Conservation (phyloP, 2,113 vertebrate species). For the Lates calcarifer region DNA sequence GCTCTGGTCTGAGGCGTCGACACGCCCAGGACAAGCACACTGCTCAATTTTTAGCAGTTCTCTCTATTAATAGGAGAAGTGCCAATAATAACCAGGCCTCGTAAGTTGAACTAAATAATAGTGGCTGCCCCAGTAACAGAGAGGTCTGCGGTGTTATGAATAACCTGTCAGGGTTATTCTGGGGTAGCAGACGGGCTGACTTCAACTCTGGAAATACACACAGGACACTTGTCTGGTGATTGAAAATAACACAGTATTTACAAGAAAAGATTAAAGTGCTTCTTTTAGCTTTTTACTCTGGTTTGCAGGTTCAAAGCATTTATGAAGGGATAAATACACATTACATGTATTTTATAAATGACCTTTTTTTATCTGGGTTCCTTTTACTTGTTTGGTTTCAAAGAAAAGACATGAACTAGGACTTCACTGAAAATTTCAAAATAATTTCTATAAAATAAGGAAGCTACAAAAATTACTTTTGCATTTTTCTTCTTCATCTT, state of each 20-base stretch:
- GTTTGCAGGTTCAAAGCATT: not conserved
- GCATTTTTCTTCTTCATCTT: not conserved
- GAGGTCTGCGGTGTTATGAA: slow-evolving; percentile 65
- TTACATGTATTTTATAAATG: not conserved
- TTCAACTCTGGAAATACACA: slow-evolving; percentile 68
- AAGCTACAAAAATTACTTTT: not conserved
- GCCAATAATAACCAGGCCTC: slow-evolving; percentile 80
- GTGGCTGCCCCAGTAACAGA: slow-evolving; percentile 78
- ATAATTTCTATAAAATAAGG: not conserved
- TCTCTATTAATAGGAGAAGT: slow-evolving; percentile 81
- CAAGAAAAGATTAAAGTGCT: slow-evolving; percentile 51
- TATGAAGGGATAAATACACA: not conserved
- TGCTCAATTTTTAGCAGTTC: slow-evolving; percentile 81
- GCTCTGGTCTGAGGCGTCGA: slow-evolving; percentile 65
- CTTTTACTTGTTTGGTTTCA: not conserved
- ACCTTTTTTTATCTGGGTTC: not conserved
- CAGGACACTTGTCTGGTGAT: slow-evolving; percentile 58
- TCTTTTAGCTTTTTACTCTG: not conserved
- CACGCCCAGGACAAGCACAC: slow-evolving; percentile 77
- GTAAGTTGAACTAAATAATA: slow-evolving; percentile 76
- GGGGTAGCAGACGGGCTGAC: slow-evolving; percentile 70
- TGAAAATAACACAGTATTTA: slow-evolving; percentile 73
- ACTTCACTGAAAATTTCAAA: not conserved
- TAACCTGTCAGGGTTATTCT: slow-evolving; percentile 74
- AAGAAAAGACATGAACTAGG: not conserved